A percentile compares a stretch with the other conserved stretches of the same genome.
phyloP scores from a whole-genome alignment of 1,140 invertebrate species.

The Paraescarpia echinospica region DNA sequence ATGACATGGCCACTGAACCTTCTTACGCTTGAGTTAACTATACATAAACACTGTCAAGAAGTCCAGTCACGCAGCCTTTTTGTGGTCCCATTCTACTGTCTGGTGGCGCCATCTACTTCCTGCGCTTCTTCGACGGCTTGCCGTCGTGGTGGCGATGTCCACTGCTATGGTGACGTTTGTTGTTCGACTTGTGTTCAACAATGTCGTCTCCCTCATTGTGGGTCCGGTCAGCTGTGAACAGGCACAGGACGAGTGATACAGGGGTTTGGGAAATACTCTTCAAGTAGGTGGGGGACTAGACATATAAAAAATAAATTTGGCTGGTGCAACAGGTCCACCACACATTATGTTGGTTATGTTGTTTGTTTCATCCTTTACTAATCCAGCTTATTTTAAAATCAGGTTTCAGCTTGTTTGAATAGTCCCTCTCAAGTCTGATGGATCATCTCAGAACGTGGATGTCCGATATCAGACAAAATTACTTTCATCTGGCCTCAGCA shows the following conservation, averaged over 20 bases:
- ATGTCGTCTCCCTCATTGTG: not conserved
- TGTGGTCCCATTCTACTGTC: not conserved
- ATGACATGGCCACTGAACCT: too few relatives aligned
- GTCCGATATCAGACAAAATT: too few relatives aligned
- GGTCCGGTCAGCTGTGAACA: not conserved
- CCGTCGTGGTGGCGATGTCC: not conserved
- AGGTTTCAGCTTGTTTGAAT: too few relatives aligned
- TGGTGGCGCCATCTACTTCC: not conserved
- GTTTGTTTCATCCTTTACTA: too few relatives aligned
- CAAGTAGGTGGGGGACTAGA: too few relatives aligned
- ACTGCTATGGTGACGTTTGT: not conserved
- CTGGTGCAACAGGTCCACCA: too few relatives aligned
- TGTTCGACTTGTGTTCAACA: not conserved
- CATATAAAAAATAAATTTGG: too few relatives aligned
- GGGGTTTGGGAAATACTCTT: not conserved
- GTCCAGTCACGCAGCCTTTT: not conserved
- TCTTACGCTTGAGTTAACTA: not conserved
- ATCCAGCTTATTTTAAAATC: too few relatives aligned
- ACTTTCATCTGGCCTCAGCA: too few relatives aligned
- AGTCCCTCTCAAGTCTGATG: too few relatives aligned
- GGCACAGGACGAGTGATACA: not conserved
- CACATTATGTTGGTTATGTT: too few relatives aligned
- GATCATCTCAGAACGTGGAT: too few relatives aligned
- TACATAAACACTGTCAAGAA: constrained; percentile 1
- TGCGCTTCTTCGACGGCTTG: not conserved